These are phyloP conservation scores for Ia io DNA, from an alignment of 2,113 vertebrate genomes.

Conservation along the genomic window DNA sequence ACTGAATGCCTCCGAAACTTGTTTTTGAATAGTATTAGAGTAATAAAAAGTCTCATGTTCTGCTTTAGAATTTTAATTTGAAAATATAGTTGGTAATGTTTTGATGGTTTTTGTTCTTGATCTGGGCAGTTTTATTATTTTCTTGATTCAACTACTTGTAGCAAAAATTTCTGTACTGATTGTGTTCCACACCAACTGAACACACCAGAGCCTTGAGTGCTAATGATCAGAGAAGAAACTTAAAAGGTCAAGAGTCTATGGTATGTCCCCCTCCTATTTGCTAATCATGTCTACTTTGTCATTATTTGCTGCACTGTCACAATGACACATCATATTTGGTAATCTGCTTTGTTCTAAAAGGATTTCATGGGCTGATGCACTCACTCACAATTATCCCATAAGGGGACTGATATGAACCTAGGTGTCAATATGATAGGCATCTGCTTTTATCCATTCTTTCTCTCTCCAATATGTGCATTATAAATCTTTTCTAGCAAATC, in stretches of 20 bases:
- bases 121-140: neutral
- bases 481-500: neutral
- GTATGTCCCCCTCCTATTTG: neutral
- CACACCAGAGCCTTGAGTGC: fast-evolving
- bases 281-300: neutral
- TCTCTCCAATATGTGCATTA: neutral
- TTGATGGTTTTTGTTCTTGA: neutral
- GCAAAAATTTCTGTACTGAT: neutral
- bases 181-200: neutral
- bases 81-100: neutral
- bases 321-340: neutral
- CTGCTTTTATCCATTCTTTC: neutral
- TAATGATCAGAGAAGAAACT: neutral
- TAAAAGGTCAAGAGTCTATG: too few relatives aligned
- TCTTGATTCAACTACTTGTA: neutral
- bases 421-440: neutral
- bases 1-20: neutral
- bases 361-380: neutral
- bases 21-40: neutral
- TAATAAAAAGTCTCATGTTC: neutral
- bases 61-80: neutral
- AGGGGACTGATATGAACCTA: neutral
- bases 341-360: neutral
- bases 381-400: neutral
- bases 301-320: neutral